phyloP scores from a whole-genome alignment of 2,888 invertebrate species.

The Podotricha telesiphe region DNA sequence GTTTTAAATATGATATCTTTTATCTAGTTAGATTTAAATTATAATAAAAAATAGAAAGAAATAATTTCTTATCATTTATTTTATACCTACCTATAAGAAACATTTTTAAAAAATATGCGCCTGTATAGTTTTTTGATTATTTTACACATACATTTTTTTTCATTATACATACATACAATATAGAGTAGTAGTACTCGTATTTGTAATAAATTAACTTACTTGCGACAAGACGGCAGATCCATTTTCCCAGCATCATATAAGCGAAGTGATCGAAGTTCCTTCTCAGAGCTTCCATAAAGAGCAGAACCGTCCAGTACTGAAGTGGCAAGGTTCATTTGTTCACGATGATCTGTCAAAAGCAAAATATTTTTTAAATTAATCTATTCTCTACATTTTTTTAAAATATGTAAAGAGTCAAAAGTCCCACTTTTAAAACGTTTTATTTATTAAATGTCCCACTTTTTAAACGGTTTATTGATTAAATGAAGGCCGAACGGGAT shows the following conservation, averaged over 20 bases:
- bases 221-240: slow-evolving; percentile 86
- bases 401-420: too few species aligned
- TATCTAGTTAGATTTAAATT: background rate
- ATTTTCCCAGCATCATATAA: slow-evolving; percentile 89
- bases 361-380: background rate
- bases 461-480: too few species aligned
- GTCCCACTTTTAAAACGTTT: too few species aligned
- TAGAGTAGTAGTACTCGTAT: background rate
- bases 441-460: too few species aligned
- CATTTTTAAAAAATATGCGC: too few species aligned
- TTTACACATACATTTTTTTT: too few species aligned
- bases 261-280: slow-evolving; percentile 87
- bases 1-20: background rate
- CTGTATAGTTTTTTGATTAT: too few species aligned
- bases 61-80: too few species aligned
- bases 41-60: too few species aligned
- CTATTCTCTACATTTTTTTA: background rate
- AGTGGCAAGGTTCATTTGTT: slow-evolving; percentile 94
- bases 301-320: slow-evolving; percentile 93
- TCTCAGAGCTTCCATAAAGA: slow-evolving; percentile 90
- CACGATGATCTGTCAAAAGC: slow-evolving; percentile 84
- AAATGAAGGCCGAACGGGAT: too few species aligned
- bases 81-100: too few species aligned
- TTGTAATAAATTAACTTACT: slow-evolving; percentile 63
- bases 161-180: background rate